A percentile compares a stretch with the other conserved stretches of the same genome.
These are phyloP conservation scores for Eledona agricola DNA, from an alignment of 2,888 invertebrate genomes.

Conservation along the genomic window DNA sequence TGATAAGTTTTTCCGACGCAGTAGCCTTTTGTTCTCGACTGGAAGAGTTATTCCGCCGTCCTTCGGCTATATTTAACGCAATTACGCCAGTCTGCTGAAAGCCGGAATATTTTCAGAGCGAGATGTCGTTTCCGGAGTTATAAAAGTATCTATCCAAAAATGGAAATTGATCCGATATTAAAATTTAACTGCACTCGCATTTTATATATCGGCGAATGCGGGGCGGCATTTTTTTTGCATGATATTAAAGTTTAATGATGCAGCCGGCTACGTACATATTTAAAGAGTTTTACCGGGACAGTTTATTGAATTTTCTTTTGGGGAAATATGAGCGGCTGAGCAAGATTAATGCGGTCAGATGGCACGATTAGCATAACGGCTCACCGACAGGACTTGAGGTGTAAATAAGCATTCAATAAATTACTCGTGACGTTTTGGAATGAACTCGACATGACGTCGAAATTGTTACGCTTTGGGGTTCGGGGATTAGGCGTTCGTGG, in stretches of 20 bases:
- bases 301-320: slow-evolving; percentile 25
- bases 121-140: slow-evolving; percentile 23
- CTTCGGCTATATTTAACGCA: slow-evolving; percentile 17
- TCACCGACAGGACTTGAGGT: slow-evolving; percentile 11
- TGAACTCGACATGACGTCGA: slow-evolving; percentile 1
- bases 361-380: slow-evolving; percentile 25
- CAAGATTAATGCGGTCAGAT: slow-evolving; percentile 22
- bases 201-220: slow-evolving; percentile 37
- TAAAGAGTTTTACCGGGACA: slow-evolving; percentile 22
- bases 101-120: slow-evolving; percentile 10
- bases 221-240: slow-evolving; percentile 36
- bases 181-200: slow-evolving; percentile 40
- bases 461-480: slow-evolving; percentile 18
- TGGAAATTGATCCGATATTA: slow-evolving; percentile 40
- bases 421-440: slow-evolving; percentile 5
- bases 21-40: slow-evolving; percentile 26
- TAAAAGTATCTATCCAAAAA: slow-evolving; percentile 39
- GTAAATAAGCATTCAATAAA: slow-evolving; percentile 20
- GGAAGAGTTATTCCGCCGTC: slow-evolving; percentile 10
- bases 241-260: slow-evolving; percentile 37
- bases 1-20: slow-evolving; percentile 36
- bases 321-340: slow-evolving; percentile 12
- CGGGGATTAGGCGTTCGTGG: too few relatives aligned
- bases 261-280: slow-evolving; percentile 26
- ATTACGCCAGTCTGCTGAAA: slow-evolving; percentile 7